Evolutionary conservation across 2,113 vertebrate species (phyloP).

Genomic region (Hystrix cristata): DNA sequence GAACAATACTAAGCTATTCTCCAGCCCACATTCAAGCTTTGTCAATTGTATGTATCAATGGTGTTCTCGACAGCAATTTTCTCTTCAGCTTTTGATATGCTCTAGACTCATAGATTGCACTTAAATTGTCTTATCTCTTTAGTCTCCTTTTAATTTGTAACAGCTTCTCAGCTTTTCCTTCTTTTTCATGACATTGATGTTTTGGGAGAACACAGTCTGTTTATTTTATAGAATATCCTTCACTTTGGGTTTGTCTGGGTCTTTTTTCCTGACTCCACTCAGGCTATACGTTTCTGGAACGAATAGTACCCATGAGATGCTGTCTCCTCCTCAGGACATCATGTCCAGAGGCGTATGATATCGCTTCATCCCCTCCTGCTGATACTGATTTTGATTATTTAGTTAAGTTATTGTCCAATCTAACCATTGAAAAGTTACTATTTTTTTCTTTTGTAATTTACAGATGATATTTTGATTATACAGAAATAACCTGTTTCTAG

Average conservation of each 20-base stretch:
- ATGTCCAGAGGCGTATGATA: neutral
- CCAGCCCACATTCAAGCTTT: neutral
- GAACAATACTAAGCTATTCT: neutral
- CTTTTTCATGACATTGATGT: neutral
- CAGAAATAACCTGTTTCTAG: neutral
- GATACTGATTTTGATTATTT: neutral
- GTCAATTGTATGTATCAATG: neutral
- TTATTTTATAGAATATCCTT: neutral
- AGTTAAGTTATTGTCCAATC: neutral
- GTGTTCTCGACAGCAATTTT: neutral
- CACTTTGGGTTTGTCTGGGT: neutral
- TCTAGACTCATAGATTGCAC: neutral
- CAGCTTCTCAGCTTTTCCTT: neutral
- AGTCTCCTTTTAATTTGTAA: slow-evolving; percentile 27
- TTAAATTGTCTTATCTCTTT: neutral
- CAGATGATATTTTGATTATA: neutral
- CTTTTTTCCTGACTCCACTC: neutral
- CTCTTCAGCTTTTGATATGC: neutral
- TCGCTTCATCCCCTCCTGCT: neutral
- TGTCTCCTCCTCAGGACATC: neutral
- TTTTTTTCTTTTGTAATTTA: slow-evolving; percentile 3
- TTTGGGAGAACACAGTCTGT: neutral
- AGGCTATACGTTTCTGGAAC: neutral
- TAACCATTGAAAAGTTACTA: neutral
- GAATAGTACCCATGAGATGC: neutral